Evolutionary conservation across 2,797 vertebrate species (phyloP).

Genomic region (Podarcis siculus): DNA sequence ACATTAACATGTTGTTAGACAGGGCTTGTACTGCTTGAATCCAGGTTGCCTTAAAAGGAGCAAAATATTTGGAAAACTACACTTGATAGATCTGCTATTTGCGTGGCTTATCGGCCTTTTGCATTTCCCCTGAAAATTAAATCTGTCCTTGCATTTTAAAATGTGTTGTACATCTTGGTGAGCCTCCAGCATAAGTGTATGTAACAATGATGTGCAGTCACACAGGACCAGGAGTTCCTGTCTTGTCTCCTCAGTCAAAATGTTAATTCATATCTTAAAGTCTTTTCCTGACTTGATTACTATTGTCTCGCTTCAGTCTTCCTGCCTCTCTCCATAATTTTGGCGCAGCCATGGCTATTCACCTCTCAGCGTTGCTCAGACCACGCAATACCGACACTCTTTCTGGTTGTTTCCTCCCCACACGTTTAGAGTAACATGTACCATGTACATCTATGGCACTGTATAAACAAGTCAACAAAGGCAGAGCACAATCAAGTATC

Average conservation of each 20-base stretch:
- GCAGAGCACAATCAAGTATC: neutral
- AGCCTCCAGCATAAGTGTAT: neutral
- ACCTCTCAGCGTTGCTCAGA: too few relatives aligned
- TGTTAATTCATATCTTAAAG: neutral
- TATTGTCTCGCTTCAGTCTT: neutral
- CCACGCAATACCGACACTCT: neutral
- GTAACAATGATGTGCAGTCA: neutral
- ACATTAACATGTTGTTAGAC: neutral
- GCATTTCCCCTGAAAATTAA: neutral
- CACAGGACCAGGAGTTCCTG: neutral
- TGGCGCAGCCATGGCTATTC: neutral
- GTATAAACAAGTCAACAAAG: neutral
- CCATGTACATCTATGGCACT: neutral
- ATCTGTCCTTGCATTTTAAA: neutral
- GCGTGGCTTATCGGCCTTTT: conserved; percentile 30
- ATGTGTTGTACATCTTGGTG: neutral
- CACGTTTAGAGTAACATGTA: neutral
- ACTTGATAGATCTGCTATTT: neutral
- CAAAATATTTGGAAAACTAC: conserved; percentile 1
- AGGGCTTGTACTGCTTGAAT: neutral
- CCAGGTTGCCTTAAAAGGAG: conserved; percentile 3
- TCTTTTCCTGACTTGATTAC: neutral
- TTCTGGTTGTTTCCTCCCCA: neutral
- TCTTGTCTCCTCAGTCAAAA: neutral
- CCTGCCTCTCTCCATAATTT: neutral